Conservation (phyloP, 2,888 invertebrate genomes). For the Ectobius pallidus region DNA sequence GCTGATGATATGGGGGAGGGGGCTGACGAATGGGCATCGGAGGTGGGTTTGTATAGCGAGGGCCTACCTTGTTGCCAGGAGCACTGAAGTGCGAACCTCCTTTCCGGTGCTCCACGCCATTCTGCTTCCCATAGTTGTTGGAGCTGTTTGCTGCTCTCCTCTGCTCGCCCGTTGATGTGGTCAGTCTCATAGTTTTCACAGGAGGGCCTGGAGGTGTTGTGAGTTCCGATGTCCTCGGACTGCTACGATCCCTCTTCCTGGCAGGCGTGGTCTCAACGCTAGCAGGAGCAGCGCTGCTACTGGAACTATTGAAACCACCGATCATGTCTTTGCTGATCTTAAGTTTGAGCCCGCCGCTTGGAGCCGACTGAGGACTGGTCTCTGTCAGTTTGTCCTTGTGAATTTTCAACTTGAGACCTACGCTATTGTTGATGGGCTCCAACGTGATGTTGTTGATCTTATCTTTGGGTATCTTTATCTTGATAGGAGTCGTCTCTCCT, state of each 20-base stretch:
- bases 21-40: constrained; percentile 47
- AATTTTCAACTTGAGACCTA: constrained; percentile 79
- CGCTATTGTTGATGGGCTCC: constrained; percentile 46
- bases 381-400: constrained; percentile 71
- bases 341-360: constrained; percentile 54
- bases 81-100: constrained; percentile 47
- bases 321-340: constrained; percentile 80
- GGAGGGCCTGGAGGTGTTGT: constrained; percentile 47
- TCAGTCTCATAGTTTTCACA: constrained; percentile 15
- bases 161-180: not conserved
- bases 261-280: not conserved
- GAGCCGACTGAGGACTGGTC: constrained; percentile 48
- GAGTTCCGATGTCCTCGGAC: constrained; percentile 11
- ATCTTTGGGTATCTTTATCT: constrained; percentile 67
- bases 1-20: constrained; percentile 36
- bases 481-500: constrained; percentile 52
- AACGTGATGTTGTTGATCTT: constrained; percentile 56
- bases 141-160: constrained; percentile 44
- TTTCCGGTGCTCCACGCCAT: constrained; percentile 44
- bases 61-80: constrained; percentile 54
- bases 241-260: constrained; percentile 49
- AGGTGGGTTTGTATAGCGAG: constrained; percentile 50
- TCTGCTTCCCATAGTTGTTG: constrained; percentile 48
- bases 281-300: no score
- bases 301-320: constrained; percentile 47